Base-by-base conservation (phyloP, 2,888 invertebrate species). In the Cerastis rubricosa region DNA sequence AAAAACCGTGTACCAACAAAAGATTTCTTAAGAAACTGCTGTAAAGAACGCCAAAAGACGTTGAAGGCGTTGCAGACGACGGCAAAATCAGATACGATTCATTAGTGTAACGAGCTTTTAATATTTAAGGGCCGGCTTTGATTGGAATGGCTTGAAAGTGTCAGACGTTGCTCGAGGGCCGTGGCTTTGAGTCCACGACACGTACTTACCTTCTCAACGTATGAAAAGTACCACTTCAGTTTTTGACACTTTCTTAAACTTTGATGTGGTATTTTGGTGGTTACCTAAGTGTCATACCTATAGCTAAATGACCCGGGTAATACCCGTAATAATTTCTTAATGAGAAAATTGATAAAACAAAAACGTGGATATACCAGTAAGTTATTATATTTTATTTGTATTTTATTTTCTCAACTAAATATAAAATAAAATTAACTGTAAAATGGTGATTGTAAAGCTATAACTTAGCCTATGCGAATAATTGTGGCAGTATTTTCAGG, bases 41-140 rank as follows among this genome's bases (percentile, higher is more conserved):
- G 91, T 88, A 92, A 93, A 92, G 93, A 91, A 92, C 91, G 89
- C 94, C 93, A 88, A 94, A 95, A 94, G 94, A 93, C 93, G 92
- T 93, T 93, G 93, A 93, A 90, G 93, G 88, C 90, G 89, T 86
- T 78, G 91, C 89, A 92, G 93, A 92, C 93, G 94, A 89, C 91
- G 92, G 88, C 90, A 92, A 93, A 95, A 96, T 96, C 97, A 95
- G 97, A 97, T 97, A 97, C 95, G 97, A 96, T 97, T 97, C 97
- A 97, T 97, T 97, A 96, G 93, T 92, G 93, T 95, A 96, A 97
- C 94, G 96, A 95, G 92, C 94, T 95, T 95, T 97, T 95, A 97
- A 97, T 97, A 95, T 95, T 96, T 96, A 93, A 96, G 87, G 92
- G 86, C 86, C 87, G 85, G 92, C 94, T 96, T 95, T 96, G 96